phyloP scores from a whole-genome alignment of 92 coral and sea anemone species.

The Epizoanthus scotinus region DNA sequence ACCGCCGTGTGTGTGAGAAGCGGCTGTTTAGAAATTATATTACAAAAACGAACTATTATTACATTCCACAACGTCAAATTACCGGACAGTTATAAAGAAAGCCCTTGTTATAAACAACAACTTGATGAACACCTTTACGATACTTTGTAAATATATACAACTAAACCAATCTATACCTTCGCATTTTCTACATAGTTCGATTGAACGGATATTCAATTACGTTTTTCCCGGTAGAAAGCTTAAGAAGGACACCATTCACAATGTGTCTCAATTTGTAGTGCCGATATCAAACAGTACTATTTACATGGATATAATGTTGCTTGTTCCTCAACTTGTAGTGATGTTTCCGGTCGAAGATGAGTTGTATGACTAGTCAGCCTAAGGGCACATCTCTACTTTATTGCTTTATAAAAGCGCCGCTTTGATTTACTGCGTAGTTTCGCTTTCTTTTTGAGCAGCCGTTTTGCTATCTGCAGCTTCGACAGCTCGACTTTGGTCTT shows the following conservation, averaged over 20 bases:
- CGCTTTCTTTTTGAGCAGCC: not conserved
- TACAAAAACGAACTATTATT: not conserved
- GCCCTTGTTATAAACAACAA: not conserved
- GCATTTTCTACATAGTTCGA: not conserved
- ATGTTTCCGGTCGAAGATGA: slow-evolving; percentile 14
- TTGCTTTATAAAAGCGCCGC: not conserved
- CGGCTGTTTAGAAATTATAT: not conserved
- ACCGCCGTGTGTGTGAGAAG: not conserved
- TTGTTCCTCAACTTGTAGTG: slow-evolving; percentile 2
- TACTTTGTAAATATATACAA: no score
- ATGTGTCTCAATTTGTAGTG: no score
- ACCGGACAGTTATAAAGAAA: not conserved
- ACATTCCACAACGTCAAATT: not conserved
- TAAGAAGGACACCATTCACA: no score
- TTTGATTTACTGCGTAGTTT: slow-evolving; percentile 1
- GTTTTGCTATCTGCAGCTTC: slow-evolving; percentile 3
- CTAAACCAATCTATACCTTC: not conserved
- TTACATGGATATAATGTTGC: slow-evolving; percentile 7
- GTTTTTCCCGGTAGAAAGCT: not conserved
- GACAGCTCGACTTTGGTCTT: slow-evolving; percentile 13
- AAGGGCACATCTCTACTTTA: not conserved
- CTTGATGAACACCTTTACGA: no score
- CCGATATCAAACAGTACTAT: not conserved
- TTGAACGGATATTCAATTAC: not conserved
- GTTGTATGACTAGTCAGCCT: not conserved